Conservation (phyloP, 1,140 invertebrate species). For the Aphelinus atriplicis region DNA sequence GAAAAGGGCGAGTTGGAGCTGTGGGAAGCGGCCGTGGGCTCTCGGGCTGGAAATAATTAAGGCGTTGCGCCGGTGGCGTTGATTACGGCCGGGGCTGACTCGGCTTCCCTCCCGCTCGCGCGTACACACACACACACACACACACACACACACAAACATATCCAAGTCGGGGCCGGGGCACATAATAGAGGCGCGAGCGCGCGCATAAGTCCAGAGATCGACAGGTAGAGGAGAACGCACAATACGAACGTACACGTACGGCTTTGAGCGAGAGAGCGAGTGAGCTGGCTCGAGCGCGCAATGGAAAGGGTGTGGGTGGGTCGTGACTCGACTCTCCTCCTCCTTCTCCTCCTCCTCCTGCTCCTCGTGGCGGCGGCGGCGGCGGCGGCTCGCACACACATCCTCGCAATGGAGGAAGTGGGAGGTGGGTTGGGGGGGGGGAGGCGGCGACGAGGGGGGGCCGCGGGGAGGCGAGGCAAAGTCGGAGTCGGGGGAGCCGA, state of each 20-base stretch:
- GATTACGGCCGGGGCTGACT: no score
- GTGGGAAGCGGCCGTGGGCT: no score
- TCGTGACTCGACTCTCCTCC: constrained; percentile 17
- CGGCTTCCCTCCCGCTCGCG: no score
- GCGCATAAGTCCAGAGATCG: constrained; percentile 24
- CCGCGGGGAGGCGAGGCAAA: constrained; percentile 22
- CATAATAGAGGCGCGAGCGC: neutral
- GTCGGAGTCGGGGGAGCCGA: constrained; percentile 42
- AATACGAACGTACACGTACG: neutral
- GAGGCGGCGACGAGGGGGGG: constrained; percentile 1
- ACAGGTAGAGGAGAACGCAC: constrained; percentile 15
- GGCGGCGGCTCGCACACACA: neutral
- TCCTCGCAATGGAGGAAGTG: neutral
- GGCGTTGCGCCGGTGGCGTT: no score
- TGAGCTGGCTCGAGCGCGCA: neutral
- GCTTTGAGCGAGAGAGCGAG: no score
- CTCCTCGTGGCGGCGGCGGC: neutral
- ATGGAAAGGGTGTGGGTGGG: constrained; percentile 19
- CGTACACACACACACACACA: no score
- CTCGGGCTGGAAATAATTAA: no score
- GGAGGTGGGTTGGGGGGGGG: constrained; percentile 33
- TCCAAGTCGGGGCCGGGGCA: no score
- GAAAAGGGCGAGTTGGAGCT: no score
- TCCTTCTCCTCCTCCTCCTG: constrained; percentile 2
- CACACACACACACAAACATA: no score